Evolutionary conservation across 2,113 vertebrate species (phyloP), one percentile per base, ranked within the genome.

Genomic region (Diphyllodes magnificus): DNA sequence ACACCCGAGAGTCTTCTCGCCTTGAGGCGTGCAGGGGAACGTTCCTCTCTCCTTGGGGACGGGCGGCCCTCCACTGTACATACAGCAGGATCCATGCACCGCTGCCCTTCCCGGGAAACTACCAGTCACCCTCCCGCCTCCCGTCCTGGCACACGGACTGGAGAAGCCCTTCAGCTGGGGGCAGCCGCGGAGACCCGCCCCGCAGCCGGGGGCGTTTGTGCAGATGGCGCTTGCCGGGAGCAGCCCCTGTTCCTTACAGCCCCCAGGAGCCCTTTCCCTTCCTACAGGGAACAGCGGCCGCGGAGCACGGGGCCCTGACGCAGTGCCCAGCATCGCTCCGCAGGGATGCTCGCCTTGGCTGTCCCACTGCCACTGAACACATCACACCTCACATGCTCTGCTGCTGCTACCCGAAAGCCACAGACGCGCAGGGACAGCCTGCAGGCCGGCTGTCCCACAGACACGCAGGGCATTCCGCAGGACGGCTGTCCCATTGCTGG

Each of bases 11-110:
- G 4, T 4, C 0, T 15, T 21, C 2, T n/a, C 11, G n/a, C 25
- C 6, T 2, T 2, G 25, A 7, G 42, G 15, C 35, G 5, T 2
- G 6, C 11, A 1, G 13, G 42, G 30, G 2, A 9, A 0, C 2
- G 13, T 7, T 23, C 4, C 1, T 1, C 5, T 9, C 12, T 2
- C 0, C 13, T 0, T 2, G 30, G 33, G 6, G 12, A 2, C 1
- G 18, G 22, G 23, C 21, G n/a, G 63, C 33, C 8, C 22, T 19
- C 1, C 16, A 9, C 12, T 4, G 19, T 4, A 2, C 13, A 1
- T 1, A 1, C 6, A 1, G 3, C 10, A 8, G n/a, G 6, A 9
- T 6, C 7, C 11, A 0, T 6, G 35, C 4, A 40, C 20, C 16
- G 0, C n/a, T 7, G n/a, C 28, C 14, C 8, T 56, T 64, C 23